Conservation (phyloP, 2,113 vertebrate genomes). For the Sciurus niger region DNA sequence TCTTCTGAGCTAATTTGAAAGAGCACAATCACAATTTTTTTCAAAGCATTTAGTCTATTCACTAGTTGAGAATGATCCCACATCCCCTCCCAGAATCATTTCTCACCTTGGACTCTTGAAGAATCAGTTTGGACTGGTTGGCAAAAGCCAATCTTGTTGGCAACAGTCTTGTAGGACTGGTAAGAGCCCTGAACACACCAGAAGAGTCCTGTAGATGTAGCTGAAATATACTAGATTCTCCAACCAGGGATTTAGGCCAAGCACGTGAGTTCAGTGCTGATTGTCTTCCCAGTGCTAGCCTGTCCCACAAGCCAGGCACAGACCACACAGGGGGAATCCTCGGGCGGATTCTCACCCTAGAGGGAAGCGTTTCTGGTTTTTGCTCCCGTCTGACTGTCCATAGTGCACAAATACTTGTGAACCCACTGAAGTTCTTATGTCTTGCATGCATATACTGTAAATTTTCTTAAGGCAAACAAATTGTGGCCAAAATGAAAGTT, state of each 20-base stretch:
- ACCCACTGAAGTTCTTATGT: background rate
- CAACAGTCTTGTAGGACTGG: background rate
- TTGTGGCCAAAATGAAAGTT: background rate
- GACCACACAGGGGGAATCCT: background rate
- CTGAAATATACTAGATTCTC: background rate
- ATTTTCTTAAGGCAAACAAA: slow-evolving; percentile 44
- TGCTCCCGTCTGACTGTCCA: background rate
- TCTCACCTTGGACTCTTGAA: slow-evolving; percentile 45
- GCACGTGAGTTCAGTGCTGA: background rate
- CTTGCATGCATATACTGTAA: slow-evolving; percentile 22
- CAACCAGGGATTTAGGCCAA: background rate
- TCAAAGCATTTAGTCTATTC: slow-evolving; percentile 39
- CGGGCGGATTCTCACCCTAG: background rate
- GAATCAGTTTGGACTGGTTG: slow-evolving; percentile 13
- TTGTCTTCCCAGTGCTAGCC: background rate
- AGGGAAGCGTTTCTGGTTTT: slow-evolving; percentile 19
- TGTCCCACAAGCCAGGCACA: background rate
- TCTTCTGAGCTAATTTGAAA: slow-evolving; percentile 59
- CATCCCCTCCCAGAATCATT: background rate
- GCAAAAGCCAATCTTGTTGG: slow-evolving; percentile 27
- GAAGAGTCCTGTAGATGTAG: background rate
- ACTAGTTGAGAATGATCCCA: background rate
- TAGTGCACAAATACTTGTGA: slow-evolving; percentile 25
- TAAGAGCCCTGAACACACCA: background rate
- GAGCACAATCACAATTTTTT: slow-evolving; percentile 53